Percentiles rank a stretch among this genome's conserved stretches.
Conservation (phyloP, 2,113 vertebrate species). For the Pica pica region DNA sequence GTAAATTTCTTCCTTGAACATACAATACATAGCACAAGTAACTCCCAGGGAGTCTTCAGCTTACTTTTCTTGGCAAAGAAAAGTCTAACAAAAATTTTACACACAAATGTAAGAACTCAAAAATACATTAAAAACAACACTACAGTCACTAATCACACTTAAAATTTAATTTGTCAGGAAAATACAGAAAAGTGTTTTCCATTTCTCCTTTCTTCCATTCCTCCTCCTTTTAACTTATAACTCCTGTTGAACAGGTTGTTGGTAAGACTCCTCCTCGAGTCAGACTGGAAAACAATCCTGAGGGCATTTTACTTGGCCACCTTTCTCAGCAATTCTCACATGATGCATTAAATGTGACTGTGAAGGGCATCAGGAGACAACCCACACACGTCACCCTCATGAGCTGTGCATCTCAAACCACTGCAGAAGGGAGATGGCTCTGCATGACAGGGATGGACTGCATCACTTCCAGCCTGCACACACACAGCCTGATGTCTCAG, state of each 20-base stretch:
- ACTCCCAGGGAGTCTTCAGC: neutral
- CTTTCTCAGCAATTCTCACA: neutral
- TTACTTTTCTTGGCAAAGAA: neutral
- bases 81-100: neutral
- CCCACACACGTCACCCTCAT: too few species aligned
- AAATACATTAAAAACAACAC: neutral
- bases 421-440: neutral
- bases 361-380: neutral
- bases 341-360: neutral
- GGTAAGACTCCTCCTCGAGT: neutral
- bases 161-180: neutral
- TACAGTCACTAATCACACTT: neutral
- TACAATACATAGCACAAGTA: neutral
- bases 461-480: neutral
- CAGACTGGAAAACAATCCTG: neutral
- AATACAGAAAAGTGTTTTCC: neutral
- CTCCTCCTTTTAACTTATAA: neutral
- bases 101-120: neutral
- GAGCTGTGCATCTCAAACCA: neutral
- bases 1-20: neutral
- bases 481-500: neutral
- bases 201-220: neutral
- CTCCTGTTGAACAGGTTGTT: neutral
- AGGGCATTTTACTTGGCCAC: neutral
- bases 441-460: neutral